Percentiles rank a stretch among this genome's conserved stretches.
These are phyloP conservation scores for Drosophila aldrichi DNA, from an alignment of 2,888 invertebrate genomes.

Conservation along the genomic window DNA sequence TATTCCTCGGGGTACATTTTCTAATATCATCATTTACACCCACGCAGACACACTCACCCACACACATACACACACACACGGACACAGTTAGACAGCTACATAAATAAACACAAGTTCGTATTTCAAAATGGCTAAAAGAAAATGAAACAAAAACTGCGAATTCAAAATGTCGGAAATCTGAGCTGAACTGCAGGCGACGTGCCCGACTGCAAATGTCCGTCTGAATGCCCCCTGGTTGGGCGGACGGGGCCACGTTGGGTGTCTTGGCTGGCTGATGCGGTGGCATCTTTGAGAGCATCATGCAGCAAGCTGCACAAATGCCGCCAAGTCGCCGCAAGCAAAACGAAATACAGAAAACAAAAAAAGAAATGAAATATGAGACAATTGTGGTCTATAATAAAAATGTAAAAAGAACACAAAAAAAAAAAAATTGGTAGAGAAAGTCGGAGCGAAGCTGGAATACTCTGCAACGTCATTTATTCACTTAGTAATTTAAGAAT, in stretches of 20 bases:
- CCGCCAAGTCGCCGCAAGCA: constrained; percentile 56
- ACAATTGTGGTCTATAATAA: constrained; percentile 42
- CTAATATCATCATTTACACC: constrained; percentile 15
- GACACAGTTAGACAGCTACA: constrained; percentile 13
- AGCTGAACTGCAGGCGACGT: constrained; percentile 38
- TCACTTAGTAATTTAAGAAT: no score
- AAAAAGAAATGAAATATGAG: constrained; percentile 36
- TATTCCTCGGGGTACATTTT: constrained; percentile 42
- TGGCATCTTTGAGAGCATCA: constrained; percentile 30
- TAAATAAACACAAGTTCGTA: constrained; percentile 49
- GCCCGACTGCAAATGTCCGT: constrained; percentile 35
- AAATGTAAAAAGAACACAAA: constrained; percentile 6
- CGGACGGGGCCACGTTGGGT: not conserved
- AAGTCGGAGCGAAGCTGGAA: not conserved
- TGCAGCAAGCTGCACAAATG: constrained; percentile 49
- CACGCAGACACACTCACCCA: constrained; percentile 15
- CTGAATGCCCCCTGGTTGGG: constrained; percentile 13
- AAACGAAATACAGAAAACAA: constrained; percentile 25
- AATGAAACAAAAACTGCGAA: constrained; percentile 19
- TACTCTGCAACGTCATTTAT: not conserved
- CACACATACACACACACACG: constrained; percentile 5
- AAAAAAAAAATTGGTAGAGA: not conserved
- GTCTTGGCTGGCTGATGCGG: constrained; percentile 5
- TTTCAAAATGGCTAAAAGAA: constrained; percentile 37
- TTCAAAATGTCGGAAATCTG: constrained; percentile 50